Conservation (phyloP, 2,797 vertebrate genomes). For the Brachyrhaphis roseni region DNA sequence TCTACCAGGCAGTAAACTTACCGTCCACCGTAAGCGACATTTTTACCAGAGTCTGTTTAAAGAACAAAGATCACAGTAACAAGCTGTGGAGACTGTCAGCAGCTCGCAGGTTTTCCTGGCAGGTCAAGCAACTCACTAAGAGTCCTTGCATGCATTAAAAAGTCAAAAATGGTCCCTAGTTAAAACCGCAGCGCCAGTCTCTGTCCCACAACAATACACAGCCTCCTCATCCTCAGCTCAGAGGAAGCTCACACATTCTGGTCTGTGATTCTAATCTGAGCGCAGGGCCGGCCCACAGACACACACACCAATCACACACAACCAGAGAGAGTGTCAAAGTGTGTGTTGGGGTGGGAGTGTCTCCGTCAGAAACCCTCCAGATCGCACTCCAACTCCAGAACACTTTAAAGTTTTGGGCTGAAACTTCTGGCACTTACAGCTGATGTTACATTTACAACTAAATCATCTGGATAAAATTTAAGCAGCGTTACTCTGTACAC, state of each 20-base stretch:
- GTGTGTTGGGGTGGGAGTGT: constrained; percentile 8
- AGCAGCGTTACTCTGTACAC: not conserved
- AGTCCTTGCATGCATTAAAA: not conserved
- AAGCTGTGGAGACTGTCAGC: not conserved
- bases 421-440: not conserved
- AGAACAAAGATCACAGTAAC: not conserved
- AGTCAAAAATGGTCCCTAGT: constrained; percentile 31
- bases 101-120: not conserved
- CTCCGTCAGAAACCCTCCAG: not conserved
- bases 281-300: constrained; percentile 35
- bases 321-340: not conserved
- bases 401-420: not conserved
- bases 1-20: constrained; percentile 40
- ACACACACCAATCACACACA: constrained; percentile 14
- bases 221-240: constrained; percentile 56
- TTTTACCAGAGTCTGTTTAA: constrained; percentile 9
- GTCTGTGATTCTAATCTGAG: constrained; percentile 18
- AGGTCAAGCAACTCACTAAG: not conserved
- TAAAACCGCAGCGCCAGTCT: not conserved
- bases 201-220: constrained; percentile 45
- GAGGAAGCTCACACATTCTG: constrained; percentile 38
- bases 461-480: not conserved
- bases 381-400: not conserved
- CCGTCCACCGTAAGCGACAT: constrained; percentile 70
- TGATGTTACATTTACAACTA: not conserved